A percentile compares a stretch with the other conserved stretches of the same genome.
These are phyloP conservation scores for Macrobrachium nipponense DNA, from an alignment of 1,140 invertebrate species.

Conservation along the genomic window DNA sequence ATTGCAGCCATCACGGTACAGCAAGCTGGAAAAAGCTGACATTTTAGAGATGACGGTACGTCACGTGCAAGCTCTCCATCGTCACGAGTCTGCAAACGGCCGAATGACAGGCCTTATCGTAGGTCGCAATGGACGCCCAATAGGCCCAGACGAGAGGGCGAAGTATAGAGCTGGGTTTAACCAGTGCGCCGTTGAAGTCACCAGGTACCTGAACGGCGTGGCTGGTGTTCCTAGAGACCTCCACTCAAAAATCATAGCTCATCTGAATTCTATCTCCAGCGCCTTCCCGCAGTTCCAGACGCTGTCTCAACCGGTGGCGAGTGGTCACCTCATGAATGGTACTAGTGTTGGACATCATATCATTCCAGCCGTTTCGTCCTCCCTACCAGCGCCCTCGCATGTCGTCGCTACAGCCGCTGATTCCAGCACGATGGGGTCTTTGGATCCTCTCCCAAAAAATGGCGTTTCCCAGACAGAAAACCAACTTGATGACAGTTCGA, in stretches of 20 bases:
- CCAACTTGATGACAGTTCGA: neutral
- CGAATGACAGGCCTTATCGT: neutral
- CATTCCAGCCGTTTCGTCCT: neutral
- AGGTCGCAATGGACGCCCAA: neutral
- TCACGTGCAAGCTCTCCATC: conserved; percentile 47
- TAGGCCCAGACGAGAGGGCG: conserved; percentile 32
- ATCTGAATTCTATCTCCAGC: conserved; percentile 43
- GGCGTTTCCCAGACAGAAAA: too few species aligned
- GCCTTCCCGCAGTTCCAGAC: neutral
- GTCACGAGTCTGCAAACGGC: conserved; percentile 20
- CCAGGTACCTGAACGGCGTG: conserved; percentile 30
- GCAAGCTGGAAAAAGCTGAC: conserved; percentile 50
- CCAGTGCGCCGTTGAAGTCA: conserved; percentile 49
- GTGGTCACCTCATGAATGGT: neutral
- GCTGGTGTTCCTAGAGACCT: conserved; percentile 37
- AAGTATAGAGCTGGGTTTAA: conserved; percentile 49
- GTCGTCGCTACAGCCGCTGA: neutral
- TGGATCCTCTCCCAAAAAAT: neutral
- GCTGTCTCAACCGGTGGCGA: neutral
- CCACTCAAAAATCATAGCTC: conserved; percentile 30
- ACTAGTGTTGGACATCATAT: neutral
- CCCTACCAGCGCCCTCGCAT: neutral
- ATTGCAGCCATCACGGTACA: neutral
- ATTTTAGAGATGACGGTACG: conserved; percentile 54
- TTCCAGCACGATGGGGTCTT: neutral